phyloP scores from a whole-genome alignment of 2,113 vertebrate genomes.

The Lepidothrix coronata region DNA sequence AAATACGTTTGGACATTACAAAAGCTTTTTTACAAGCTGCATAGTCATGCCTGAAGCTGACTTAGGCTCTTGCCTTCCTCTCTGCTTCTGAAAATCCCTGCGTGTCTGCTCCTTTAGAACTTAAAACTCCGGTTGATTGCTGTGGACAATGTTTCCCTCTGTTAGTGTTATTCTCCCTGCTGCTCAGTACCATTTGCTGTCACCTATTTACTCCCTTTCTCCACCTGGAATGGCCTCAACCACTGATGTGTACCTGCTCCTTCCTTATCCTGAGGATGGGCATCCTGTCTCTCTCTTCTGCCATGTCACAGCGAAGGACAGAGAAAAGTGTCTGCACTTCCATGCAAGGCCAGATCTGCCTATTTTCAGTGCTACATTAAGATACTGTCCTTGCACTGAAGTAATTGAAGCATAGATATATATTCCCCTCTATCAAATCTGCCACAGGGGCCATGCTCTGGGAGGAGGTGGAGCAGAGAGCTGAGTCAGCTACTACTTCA shows the following conservation, averaged over 20 bases:
- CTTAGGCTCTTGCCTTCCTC: not conserved
- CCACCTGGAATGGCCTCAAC: not conserved
- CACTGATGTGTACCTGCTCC: rapidly evolving
- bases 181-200: not conserved
- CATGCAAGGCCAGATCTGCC: not conserved
- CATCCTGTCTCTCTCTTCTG: not conserved
- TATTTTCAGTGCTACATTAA: not conserved
- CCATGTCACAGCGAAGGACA: rapidly evolving
- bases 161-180: not conserved
- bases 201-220: not conserved
- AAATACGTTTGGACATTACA: not conserved
- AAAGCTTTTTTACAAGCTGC: not conserved
- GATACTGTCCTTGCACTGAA: not conserved
- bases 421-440: not conserved
- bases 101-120: not conserved
- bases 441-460: not conserved
- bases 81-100: not conserved
- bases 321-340: not conserved
- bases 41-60: not conserved
- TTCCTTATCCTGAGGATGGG: not conserved
- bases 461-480: not conserved
- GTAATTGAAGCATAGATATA: rapidly evolving
- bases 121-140: not conserved
- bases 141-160: not conserved
- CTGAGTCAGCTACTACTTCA: not conserved